A percentile compares a stretch with the other conserved stretches of the same genome.
These are phyloP conservation scores for Rallus limicola DNA, from an alignment of 2,113 vertebrate genomes.

Conservation along the genomic window DNA sequence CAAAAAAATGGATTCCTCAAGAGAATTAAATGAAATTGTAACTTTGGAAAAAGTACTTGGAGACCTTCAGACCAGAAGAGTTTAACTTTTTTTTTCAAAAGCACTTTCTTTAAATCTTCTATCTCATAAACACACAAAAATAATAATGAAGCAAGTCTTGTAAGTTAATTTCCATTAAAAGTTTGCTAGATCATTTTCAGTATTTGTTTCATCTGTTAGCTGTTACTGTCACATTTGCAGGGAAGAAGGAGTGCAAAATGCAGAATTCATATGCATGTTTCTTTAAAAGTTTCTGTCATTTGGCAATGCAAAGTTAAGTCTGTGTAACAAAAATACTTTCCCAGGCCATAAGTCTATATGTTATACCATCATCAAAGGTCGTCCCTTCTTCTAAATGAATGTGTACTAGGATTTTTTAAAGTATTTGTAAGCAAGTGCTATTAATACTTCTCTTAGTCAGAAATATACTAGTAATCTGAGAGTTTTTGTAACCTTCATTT, in stretches of 20 bases:
- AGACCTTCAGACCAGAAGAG: not conserved
- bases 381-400: not conserved
- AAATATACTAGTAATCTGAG: not conserved
- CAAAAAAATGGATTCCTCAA: not conserved
- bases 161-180: not conserved
- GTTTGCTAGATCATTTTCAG: not conserved
- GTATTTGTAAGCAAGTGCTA: not conserved
- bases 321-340: not conserved
- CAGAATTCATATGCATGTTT: not conserved
- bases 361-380: not conserved
- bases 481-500: not conserved
- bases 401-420: not conserved
- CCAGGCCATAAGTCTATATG: accelerated
- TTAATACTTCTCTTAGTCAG: not conserved
- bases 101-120: not conserved
- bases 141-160: not conserved
- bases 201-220: not conserved
- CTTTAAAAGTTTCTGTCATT: not conserved
- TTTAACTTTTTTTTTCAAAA: not conserved
- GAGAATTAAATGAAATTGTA: not conserved
- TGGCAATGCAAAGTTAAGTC: not conserved
- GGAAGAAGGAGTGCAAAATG: not conserved
- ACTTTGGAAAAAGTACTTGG: not conserved
- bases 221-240: not conserved
- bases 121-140: not conserved